Conservation (phyloP, 1,140 invertebrate genomes). For the Euschistus heros region DNA sequence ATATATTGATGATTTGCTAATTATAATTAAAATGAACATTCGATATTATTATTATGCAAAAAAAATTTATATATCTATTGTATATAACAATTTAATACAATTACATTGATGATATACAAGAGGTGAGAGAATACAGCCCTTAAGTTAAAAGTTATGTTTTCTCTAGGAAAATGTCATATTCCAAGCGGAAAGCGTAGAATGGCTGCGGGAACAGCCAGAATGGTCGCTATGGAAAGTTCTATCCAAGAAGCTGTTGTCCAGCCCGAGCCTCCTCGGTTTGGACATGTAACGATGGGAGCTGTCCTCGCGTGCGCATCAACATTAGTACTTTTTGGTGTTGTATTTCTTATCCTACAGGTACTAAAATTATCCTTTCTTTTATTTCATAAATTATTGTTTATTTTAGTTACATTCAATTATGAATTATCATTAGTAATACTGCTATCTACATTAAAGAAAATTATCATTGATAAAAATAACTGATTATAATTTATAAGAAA, state of each 20-base stretch:
- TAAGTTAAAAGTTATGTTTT: not conserved
- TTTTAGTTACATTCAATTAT: not conserved
- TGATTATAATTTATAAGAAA: too few relatives aligned
- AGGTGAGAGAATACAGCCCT: not conserved
- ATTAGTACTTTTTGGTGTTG: slow-evolving; percentile 50
- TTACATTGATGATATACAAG: not conserved
- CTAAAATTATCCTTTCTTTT: slow-evolving; percentile 44
- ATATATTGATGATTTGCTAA: too few relatives aligned
- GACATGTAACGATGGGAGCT: slow-evolving; percentile 32
- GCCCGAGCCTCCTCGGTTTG: slow-evolving; percentile 43
- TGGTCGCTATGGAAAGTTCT: slow-evolving; percentile 31
- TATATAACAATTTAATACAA: not conserved
- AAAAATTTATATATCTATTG: too few relatives aligned
- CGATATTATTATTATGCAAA: too few relatives aligned
- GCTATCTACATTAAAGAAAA: too few relatives aligned
- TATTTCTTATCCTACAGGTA: slow-evolving; percentile 58
- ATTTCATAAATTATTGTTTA: not conserved
- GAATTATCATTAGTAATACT: too few relatives aligned
- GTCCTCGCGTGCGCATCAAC: slow-evolving; percentile 52
- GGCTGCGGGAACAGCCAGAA: slow-evolving; percentile 34
- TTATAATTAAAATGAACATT: too few relatives aligned
- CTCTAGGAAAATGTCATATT: slow-evolving; percentile 37
- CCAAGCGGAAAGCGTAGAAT: slow-evolving; percentile 63
- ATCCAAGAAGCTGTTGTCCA: slow-evolving; percentile 38
- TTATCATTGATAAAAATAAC: too few relatives aligned